A percentile compares a stretch with the other conserved stretches of the same genome.
These are phyloP conservation scores for Leucophenga montana DNA, from an alignment of 2,888 invertebrate species.

Conservation along the genomic window DNA sequence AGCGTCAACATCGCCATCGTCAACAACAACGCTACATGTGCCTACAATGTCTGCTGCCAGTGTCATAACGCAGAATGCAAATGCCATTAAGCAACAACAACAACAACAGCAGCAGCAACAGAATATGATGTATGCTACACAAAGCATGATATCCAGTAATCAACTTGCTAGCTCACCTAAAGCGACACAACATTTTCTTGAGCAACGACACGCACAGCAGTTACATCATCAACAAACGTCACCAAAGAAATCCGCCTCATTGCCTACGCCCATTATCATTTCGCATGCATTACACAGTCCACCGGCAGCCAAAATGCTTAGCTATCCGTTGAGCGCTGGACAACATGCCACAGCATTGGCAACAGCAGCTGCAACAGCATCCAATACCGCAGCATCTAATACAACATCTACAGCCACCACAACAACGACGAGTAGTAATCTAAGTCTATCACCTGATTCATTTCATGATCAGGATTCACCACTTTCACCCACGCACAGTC, in stretches of 20 bases:
- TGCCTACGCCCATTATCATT: constrained; percentile 62
- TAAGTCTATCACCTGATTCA: constrained; percentile 71
- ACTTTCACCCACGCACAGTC: constrained; percentile 76
- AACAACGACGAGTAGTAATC: constrained; percentile 35
- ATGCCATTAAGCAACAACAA: constrained; percentile 37
- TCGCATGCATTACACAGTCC: constrained; percentile 65
- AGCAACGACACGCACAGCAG: constrained; percentile 39
- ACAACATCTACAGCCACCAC: constrained; percentile 15
- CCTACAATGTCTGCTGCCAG: constrained; percentile 35
- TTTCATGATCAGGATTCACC: constrained; percentile 74
- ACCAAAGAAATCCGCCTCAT: constrained; percentile 70
- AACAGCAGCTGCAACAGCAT: background rate
- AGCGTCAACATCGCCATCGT: constrained; percentile 32
- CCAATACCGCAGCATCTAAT: constrained; percentile 25
- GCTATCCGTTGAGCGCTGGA: constrained; percentile 58
- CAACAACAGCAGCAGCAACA: constrained; percentile 49
- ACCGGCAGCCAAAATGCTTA: constrained; percentile 61
- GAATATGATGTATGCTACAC: background rate
- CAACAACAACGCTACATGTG: constrained; percentile 40
- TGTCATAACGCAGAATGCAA: constrained; percentile 28
- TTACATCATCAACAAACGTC: constrained; percentile 52
- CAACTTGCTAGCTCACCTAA: too few relatives aligned
- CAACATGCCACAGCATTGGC: constrained; percentile 37
- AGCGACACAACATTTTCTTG: too few relatives aligned
- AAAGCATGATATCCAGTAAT: constrained; percentile 20